Evolutionary conservation across 2,888 invertebrate species (phyloP), one percentile per base, ranked within the genome.

Genomic region (Neocrepidodera transversa): DNA sequence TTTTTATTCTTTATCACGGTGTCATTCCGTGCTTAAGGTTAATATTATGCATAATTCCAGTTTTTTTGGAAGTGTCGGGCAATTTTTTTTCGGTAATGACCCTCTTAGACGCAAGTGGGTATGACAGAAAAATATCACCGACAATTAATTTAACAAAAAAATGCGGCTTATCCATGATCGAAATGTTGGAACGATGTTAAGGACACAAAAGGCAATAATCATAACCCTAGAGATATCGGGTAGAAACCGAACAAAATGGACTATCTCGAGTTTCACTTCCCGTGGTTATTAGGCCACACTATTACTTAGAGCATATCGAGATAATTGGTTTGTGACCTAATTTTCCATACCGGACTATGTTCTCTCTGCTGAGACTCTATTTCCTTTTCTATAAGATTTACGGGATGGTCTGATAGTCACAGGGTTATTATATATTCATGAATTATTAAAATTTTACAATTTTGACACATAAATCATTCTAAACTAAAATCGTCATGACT

Each of bases 311-410:
- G 10, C 36, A 45, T 30, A 54, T 54, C 54, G 23, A 32, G 45
- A 54, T 54, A 54, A 54, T 54, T 54, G 54, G 45, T 54, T 54
- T 45, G 35, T 54, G 54, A 36, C 54, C 54, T 36, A 54, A 54
- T 54, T 54, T 54, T 30, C 35, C 54, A 23, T 53, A 32, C 42
- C 28, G 28, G 30, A 52, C 18, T 17, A 35, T 13, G 2, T 35
- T 14, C 35, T 35, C 35, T 5, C 35, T 13, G 35, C n/a, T n/a
- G n/a, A n/a, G n/a, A n/a, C n/a, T n/a, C n/a, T n/a, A n/a, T n/a
- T n/a, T n/a, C n/a, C n/a, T n/a, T n/a, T n/a, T n/a, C n/a, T n/a
- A n/a, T n/a, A n/a, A n/a, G n/a, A n/a, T n/a, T n/a, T n/a, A n/a
- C n/a, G n/a, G n/a, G n/a, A n/a, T n/a, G n/a, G n/a, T n/a, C n/a